These are phyloP conservation scores for Scaptomyza parva DNA, from an alignment of 2,888 invertebrate species.

Conservation along the genomic window DNA sequence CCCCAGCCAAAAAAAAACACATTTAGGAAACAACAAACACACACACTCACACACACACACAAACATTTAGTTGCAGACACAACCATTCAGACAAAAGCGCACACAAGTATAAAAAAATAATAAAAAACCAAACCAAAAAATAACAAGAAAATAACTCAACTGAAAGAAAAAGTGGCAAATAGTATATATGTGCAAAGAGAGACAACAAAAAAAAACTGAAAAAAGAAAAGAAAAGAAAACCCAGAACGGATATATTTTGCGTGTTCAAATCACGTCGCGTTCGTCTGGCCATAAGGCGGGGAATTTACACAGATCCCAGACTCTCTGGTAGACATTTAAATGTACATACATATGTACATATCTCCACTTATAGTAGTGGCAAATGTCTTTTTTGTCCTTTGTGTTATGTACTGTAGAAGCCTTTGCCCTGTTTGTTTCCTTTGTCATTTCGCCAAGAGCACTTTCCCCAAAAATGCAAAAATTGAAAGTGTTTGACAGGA, in stretches of 20 bases:
- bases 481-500: constrained; percentile 51
- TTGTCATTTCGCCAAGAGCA: constrained; percentile 36
- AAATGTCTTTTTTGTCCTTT: constrained; percentile 23
- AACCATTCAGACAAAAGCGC: constrained; percentile 38
- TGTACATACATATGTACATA: constrained; percentile 12
- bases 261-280: constrained; percentile 72
- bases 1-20: constrained; percentile 53
- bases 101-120: constrained; percentile 20
- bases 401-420: constrained; percentile 1
- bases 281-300: constrained; percentile 31
- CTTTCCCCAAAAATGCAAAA: constrained; percentile 22
- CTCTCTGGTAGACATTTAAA: constrained; percentile 34
- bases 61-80: constrained; percentile 26
- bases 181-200: constrained; percentile 11
- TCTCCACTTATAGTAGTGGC: constrained; percentile 3
- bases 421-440: constrained; percentile 35
- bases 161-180: constrained; percentile 63
- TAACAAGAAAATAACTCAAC: constrained; percentile 39
- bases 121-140: constrained; percentile 16
- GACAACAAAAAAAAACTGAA: constrained; percentile 20
- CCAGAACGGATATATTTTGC: constrained; percentile 65
- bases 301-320: constrained; percentile 36
- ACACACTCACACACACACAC: constrained; percentile 27
- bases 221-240: constrained; percentile 50
- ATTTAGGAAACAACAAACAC: constrained; percentile 68